phyloP scores from a whole-genome alignment of 2,888 invertebrate species.

The Ommatoiulus sabulosus region DNA sequence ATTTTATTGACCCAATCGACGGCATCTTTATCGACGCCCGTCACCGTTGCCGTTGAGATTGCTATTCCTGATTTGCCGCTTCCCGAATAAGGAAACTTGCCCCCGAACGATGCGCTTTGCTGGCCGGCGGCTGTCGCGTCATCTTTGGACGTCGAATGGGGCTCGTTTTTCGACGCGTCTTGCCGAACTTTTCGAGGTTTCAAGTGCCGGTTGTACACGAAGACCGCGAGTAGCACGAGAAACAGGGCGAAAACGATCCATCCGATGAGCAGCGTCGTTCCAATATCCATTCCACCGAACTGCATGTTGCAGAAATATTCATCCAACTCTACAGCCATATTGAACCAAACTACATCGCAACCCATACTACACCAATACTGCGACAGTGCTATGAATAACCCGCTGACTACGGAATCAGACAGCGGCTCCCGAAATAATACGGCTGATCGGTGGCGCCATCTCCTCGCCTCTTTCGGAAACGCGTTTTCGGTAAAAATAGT shows the following conservation, averaged over 20 bases:
- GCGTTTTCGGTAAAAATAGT: too few species aligned
- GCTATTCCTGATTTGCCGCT: neutral
- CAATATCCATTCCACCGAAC: constrained; percentile 56
- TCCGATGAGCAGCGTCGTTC: constrained; percentile 50
- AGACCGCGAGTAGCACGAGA: constrained; percentile 31
- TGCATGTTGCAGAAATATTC: constrained; percentile 51
- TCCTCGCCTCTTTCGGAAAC: neutral
- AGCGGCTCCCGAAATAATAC: neutral
- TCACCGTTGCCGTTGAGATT: constrained; percentile 19
- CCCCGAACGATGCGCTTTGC: constrained; percentile 12
- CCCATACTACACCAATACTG: constrained; percentile 14
- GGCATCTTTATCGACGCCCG: constrained; percentile 55
- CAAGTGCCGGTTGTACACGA: constrained; percentile 55
- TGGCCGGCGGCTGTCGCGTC: neutral
- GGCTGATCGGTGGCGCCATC: neutral
- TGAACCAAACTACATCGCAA: constrained; percentile 20
- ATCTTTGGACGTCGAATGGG: neutral
- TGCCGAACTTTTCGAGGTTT: constrained; percentile 14
- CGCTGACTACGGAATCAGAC: neutral
- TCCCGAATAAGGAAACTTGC: neutral
- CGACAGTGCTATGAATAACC: neutral
- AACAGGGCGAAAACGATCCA: constrained; percentile 56
- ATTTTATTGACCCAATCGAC: constrained; percentile 53
- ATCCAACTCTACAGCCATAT: constrained; percentile 55
- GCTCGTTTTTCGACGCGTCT: neutral